These are phyloP conservation scores for Liodrosophila aerea DNA, from an alignment of 2,888 invertebrate species.

Conservation along the genomic window DNA sequence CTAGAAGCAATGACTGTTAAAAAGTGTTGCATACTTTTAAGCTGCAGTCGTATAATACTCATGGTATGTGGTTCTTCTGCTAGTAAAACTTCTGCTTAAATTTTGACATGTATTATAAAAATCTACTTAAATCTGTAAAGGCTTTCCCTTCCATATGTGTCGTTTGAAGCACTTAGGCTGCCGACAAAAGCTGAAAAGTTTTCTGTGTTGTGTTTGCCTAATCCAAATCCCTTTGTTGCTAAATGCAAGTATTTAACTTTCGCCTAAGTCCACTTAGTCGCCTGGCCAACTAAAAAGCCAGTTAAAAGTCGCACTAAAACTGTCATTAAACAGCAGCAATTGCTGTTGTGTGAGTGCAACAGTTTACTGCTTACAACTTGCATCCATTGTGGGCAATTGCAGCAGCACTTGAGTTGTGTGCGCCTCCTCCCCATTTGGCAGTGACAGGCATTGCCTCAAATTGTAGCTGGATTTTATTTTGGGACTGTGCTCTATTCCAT, in stretches of 20 bases:
- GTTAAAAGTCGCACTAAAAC: constrained; percentile 26
- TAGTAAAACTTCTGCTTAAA: too few relatives aligned
- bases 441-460: neutral
- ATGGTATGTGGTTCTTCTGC: too few relatives aligned
- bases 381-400: constrained; percentile 61
- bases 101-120: too few relatives aligned
- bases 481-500: neutral
- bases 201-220: too few relatives aligned
- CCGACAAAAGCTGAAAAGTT: too few relatives aligned
- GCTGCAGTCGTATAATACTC: too few relatives aligned
- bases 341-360: constrained; percentile 36
- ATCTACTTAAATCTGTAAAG: too few relatives aligned
- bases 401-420: constrained; percentile 51
- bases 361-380: constrained; percentile 39
- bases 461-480: constrained; percentile 2
- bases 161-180: too few relatives aligned
- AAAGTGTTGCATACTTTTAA: too few relatives aligned
- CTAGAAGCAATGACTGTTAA: too few relatives aligned
- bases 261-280: neutral
- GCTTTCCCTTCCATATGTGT: too few relatives aligned
- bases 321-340: constrained; percentile 18
- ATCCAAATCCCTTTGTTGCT: neutral
- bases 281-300: constrained; percentile 36
- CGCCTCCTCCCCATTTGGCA: neutral
- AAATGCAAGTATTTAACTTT: neutral